phyloP scores from a whole-genome alignment of 1,140 invertebrate species.

The Scaptomyza pallida region DNA sequence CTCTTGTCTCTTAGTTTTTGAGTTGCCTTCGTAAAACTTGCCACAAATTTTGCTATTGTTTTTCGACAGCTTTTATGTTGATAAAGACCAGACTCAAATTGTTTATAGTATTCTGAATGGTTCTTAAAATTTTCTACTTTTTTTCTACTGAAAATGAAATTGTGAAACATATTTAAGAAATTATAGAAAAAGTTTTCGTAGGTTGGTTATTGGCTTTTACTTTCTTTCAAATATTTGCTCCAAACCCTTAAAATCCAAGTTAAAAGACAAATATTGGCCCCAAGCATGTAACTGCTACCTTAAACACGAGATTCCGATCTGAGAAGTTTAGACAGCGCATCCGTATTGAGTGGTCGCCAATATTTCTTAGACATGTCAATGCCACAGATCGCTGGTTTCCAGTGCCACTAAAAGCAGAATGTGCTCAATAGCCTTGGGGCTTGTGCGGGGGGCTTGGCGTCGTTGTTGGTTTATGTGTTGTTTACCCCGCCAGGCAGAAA shows the following conservation, averaged over 20 bases:
- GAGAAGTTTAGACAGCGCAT: constrained; percentile 10
- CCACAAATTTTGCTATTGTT: not conserved
- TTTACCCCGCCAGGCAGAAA: constrained; percentile 35
- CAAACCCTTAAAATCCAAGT: not conserved
- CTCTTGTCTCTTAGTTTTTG: not conserved
- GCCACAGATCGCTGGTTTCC: constrained; percentile 55
- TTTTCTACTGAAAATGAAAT: too few species aligned
- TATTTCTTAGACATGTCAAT: constrained; percentile 47
- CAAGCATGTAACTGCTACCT: too few species aligned
- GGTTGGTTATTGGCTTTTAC: too few species aligned
- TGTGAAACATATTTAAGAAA: not conserved
- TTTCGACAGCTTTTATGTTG: not conserved
- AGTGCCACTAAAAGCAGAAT: constrained; percentile 40
- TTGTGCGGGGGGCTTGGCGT: not conserved
- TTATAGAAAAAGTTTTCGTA: not conserved
- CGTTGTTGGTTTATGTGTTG: constrained; percentile 62
- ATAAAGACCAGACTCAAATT: too few species aligned
- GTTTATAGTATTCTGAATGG: not conserved
- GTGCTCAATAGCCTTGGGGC: too few species aligned
- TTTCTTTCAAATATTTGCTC: not conserved
- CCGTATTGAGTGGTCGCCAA: not conserved
- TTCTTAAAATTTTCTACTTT: too few species aligned
- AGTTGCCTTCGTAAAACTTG: not conserved
- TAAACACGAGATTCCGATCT: not conserved
- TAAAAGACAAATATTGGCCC: not conserved